These are phyloP conservation scores for Macrosoma leucophasiata DNA, from an alignment of 2,888 invertebrate genomes.

Conservation along the genomic window DNA sequence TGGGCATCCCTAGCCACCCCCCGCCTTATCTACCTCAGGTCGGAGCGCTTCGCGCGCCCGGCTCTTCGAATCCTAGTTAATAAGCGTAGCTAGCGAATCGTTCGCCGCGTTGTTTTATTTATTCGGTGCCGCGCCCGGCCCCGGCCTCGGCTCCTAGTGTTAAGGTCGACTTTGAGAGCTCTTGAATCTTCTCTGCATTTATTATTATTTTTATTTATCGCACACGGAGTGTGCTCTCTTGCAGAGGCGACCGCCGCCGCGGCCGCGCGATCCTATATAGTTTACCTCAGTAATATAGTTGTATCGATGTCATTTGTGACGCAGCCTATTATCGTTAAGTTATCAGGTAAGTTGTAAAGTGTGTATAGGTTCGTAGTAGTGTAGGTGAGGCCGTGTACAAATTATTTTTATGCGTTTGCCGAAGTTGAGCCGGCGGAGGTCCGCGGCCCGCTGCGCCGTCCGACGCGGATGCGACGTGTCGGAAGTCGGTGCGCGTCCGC, in stretches of 20 bases:
- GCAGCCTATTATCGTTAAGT: constrained; percentile 73
- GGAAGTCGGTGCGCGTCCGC: constrained; percentile 22
- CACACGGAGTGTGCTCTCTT: constrained; percentile 33
- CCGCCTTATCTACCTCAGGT: constrained; percentile 49
- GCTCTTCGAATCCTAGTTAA: constrained; percentile 65
- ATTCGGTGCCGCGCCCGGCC: constrained; percentile 26
- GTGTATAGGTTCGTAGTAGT: constrained; percentile 53
- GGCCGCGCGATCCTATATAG: constrained; percentile 67
- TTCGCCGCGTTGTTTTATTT: constrained; percentile 45
- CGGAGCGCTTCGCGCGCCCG: constrained; percentile 33
- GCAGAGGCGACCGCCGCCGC: constrained; percentile 43
- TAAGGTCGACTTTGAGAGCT: too few species aligned
- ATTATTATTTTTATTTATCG: constrained; percentile 40
- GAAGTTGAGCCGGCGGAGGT: constrained; percentile 35
- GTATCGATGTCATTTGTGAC: constrained; percentile 69
- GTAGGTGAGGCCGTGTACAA: constrained; percentile 62
- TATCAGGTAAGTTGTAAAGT: constrained; percentile 62
- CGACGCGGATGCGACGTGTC: constrained; percentile 15
- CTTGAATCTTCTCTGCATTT: constrained; percentile 47
- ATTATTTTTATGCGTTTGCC: constrained; percentile 55
- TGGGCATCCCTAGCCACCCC: too few species aligned
- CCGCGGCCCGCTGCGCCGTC: constrained; percentile 20
- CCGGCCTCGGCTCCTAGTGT: constrained; percentile 16
- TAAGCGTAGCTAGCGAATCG: constrained; percentile 61
- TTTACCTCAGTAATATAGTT: constrained; percentile 71